Conservation (phyloP, 2,888 invertebrate species). For the Xestoiulus laeticollis region DNA sequence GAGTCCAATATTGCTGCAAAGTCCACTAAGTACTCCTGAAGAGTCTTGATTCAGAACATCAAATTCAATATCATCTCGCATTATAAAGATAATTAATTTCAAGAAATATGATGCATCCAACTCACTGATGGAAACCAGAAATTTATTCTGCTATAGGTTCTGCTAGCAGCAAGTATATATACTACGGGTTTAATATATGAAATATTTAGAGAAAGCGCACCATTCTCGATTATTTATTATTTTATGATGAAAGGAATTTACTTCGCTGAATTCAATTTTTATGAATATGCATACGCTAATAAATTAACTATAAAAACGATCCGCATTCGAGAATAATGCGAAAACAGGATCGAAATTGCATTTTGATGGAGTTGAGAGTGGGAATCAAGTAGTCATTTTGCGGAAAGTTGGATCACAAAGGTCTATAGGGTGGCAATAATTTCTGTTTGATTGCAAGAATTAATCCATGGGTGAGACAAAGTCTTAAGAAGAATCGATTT, state of each 20-base stretch:
- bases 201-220: neutral
- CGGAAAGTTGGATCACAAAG: neutral
- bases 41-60: too few species aligned
- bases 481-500: constrained; percentile 7
- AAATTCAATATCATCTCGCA: neutral
- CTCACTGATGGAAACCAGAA: neutral
- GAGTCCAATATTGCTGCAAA: too few species aligned
- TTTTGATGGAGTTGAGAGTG: neutral
- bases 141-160: neutral
- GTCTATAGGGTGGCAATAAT: neutral
- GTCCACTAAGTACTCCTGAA: too few species aligned
- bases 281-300: constrained; percentile 9
- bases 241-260: neutral
- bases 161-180: neutral
- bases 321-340: neutral
- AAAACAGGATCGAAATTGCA: neutral
- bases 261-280: neutral
- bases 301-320: neutral
- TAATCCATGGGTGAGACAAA: neutral
- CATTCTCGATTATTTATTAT: neutral
- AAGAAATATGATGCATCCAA: neutral
- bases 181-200: neutral
- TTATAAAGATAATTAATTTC: neutral
- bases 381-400: neutral
- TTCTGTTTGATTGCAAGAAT: constrained; percentile 1